phyloP scores from a whole-genome alignment of 2,113 vertebrate species.

The Ammodramus savannarum region DNA sequence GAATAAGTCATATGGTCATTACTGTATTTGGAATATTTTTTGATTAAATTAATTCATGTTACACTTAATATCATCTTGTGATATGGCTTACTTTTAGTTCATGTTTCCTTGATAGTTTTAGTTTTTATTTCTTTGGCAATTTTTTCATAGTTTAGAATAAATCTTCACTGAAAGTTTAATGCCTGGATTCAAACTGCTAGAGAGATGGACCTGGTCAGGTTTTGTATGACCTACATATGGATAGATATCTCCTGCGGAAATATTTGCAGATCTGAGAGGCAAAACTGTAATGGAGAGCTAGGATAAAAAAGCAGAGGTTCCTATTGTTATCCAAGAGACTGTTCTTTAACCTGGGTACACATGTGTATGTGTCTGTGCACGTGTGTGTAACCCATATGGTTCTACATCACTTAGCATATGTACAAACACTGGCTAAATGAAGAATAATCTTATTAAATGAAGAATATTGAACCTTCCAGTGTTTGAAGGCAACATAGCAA shows the following conservation, averaged over 20 bases:
- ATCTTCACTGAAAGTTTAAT: background rate
- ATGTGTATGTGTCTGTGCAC: fast-evolving
- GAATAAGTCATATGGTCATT: background rate
- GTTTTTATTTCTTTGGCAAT: background rate
- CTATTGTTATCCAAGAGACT: background rate
- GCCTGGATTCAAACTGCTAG: background rate
- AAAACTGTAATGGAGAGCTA: background rate
- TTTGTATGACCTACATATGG: background rate
- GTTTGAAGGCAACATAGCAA: background rate
- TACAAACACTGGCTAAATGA: background rate
- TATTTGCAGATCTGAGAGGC: background rate
- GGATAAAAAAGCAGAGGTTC: background rate
- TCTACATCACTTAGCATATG: background rate
- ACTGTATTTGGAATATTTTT: background rate
- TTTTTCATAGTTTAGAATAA: background rate
- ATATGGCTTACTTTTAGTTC: background rate
- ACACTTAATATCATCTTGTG: background rate
- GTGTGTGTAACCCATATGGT: fast-evolving
- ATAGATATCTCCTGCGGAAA: background rate
- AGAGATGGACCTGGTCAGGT: background rate
- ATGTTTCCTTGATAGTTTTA: background rate
- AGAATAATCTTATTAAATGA: background rate
- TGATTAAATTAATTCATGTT: background rate
- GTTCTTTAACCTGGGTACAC: background rate
- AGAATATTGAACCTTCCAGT: background rate